These are phyloP conservation scores for Sterna hirundo DNA, from an alignment of 2,113 vertebrate genomes.

Conservation along the genomic window DNA sequence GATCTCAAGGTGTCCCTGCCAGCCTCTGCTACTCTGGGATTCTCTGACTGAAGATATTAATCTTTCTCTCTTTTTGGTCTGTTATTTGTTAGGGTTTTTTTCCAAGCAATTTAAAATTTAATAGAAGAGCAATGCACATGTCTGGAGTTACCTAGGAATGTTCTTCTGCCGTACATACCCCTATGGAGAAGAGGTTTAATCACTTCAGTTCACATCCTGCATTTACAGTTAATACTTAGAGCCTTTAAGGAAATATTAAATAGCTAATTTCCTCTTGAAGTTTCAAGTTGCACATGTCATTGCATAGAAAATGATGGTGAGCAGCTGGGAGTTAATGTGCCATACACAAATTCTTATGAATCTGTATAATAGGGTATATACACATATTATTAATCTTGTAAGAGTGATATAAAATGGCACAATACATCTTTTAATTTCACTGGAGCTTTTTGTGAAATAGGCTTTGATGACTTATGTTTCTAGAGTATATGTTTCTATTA, in stretches of 20 bases:
- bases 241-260: conserved; percentile 24
- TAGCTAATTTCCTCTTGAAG: not conserved
- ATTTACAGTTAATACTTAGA: conserved; percentile 8
- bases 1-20: not conserved
- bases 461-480: not conserved
- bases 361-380: not conserved
- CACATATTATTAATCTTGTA: not conserved
- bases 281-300: not conserved
- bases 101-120: not conserved
- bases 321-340: conserved; percentile 20
- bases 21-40: not conserved
- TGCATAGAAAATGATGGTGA: not conserved
- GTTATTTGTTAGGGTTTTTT: not conserved
- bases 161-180: not conserved
- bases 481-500: not conserved
- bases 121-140: not conserved
- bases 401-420: not conserved
- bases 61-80: not conserved
- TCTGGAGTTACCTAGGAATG: not conserved
- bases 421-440: not conserved
- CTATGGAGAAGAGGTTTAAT: not conserved
- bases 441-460: not conserved
- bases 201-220: not conserved
- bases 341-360: not conserved
- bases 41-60: not conserved